A percentile compares a stretch with the other conserved stretches of the same genome.
Conservation (phyloP, 1,140 invertebrate species). For the Trinorchestia longiramus region DNA sequence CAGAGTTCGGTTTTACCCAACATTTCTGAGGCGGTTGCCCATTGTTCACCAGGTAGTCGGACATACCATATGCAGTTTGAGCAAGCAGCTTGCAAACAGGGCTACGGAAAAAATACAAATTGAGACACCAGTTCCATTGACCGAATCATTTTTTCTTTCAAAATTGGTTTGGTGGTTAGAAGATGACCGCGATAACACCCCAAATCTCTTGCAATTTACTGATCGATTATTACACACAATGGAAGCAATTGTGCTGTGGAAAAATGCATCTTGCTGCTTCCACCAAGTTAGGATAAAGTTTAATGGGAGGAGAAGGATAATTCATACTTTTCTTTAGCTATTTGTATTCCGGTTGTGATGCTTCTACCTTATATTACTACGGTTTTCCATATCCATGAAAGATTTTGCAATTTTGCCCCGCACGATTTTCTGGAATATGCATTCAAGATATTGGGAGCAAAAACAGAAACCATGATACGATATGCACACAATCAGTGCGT, state of each 20-base stretch:
- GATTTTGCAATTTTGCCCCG: background rate
- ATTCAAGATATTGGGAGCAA: background rate
- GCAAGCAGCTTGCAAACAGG: too few relatives aligned
- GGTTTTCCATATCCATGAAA: background rate
- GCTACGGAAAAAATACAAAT: background rate
- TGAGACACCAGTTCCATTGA: background rate
- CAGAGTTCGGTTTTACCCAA: too few relatives aligned
- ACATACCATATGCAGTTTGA: too few relatives aligned
- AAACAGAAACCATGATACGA: background rate
- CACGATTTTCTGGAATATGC: background rate
- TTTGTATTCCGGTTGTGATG: background rate
- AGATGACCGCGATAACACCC: background rate
- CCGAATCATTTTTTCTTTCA: background rate
- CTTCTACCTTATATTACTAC: background rate
- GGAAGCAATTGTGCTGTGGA: background rate
- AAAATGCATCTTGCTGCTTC: background rate
- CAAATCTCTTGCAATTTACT: background rate
- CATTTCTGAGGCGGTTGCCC: too few relatives aligned
- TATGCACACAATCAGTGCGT: background rate
- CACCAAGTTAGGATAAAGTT: background rate
- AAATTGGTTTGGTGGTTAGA: background rate
- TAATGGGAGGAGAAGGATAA: background rate
- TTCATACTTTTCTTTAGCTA: background rate
- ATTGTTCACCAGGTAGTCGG: too few relatives aligned
- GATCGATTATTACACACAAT: slow-evolving; percentile 13